A percentile compares a stretch with the other conserved stretches of the same genome.
Conservation (phyloP, 2,797 vertebrate genomes). For the Prunella strophiata region DNA sequence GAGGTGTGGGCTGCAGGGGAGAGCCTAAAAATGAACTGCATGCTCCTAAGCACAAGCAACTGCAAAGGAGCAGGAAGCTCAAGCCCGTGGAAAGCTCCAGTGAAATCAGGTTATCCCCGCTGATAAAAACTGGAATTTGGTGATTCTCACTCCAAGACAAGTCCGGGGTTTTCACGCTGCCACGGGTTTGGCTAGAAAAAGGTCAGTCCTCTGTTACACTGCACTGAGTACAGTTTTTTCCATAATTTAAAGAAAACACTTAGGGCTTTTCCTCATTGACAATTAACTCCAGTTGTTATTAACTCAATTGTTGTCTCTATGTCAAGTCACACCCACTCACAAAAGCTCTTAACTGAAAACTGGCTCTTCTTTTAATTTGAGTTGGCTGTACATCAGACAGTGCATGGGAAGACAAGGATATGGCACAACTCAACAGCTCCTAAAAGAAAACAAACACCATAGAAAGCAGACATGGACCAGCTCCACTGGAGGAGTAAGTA, state of each 20-base stretch:
- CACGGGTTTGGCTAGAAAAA: not conserved
- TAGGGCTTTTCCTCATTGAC: conserved; percentile 38
- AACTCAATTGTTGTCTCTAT: conserved; percentile 47
- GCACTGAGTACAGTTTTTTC: not conserved
- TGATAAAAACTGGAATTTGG: not conserved
- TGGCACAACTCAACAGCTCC: conserved; percentile 36
- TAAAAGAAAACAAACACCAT: conserved; percentile 61
- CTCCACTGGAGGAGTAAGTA: conserved; percentile 57
- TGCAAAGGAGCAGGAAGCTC: not conserved
- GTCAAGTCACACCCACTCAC: conserved; percentile 58
- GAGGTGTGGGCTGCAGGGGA: not conserved
- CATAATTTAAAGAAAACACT: not conserved
- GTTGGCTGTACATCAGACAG: conserved; percentile 63
- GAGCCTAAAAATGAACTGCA: not conserved
- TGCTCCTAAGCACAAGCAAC: not conserved
- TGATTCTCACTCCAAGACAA: not conserved
- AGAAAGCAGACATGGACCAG: conserved; percentile 53
- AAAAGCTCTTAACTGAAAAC: conserved; percentile 52
- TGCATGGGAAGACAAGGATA: conserved; percentile 14
- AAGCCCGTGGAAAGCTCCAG: not conserved
- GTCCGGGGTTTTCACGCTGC: not conserved
- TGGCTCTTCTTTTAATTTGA: conserved; percentile 65
- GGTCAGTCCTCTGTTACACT: not conserved
- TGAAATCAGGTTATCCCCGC: not conserved
- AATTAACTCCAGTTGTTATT: conserved; percentile 54